These are phyloP conservation scores for Rhinoptilus africanus DNA, from an alignment of 2,113 vertebrate species.

Conservation along the genomic window DNA sequence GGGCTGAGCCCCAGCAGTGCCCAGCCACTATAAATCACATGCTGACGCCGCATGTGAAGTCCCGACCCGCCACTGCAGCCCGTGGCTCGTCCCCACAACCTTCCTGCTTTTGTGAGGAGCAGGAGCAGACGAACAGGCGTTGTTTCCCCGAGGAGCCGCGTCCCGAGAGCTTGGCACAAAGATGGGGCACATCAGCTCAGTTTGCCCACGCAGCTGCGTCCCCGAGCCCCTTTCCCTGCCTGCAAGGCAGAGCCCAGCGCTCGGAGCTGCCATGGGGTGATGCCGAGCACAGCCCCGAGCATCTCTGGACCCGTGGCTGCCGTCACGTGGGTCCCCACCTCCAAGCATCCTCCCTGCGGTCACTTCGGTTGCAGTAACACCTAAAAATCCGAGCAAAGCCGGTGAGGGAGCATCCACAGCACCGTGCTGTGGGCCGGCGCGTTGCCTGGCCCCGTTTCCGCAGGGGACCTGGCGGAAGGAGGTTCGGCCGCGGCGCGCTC, in stretches of 20 bases:
- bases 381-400: neutral
- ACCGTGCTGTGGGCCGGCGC: fast-evolving
- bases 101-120: neutral
- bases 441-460: neutral
- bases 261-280: neutral
- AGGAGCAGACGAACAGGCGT: neutral
- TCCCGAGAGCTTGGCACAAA: neutral
- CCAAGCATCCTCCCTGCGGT: fast-evolving
- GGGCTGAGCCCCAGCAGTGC: neutral
- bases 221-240: fast-evolving
- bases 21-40: fast-evolving
- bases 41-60: fast-evolving
- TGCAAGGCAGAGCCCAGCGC: neutral
- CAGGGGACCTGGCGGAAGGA: neutral
- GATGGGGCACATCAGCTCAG: neutral
- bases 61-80: neutral
- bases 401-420: fast-evolving
- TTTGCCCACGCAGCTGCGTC: neutral
- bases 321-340: fast-evolving
- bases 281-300: neutral
- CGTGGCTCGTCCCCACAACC: fast-evolving
- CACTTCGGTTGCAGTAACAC: neutral
- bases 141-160: fast-evolving
- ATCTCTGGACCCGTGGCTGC: neutral
- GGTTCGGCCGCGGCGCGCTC: neutral